phyloP scores from a whole-genome alignment of 2,888 invertebrate species.

The Andrena flavipes region DNA sequence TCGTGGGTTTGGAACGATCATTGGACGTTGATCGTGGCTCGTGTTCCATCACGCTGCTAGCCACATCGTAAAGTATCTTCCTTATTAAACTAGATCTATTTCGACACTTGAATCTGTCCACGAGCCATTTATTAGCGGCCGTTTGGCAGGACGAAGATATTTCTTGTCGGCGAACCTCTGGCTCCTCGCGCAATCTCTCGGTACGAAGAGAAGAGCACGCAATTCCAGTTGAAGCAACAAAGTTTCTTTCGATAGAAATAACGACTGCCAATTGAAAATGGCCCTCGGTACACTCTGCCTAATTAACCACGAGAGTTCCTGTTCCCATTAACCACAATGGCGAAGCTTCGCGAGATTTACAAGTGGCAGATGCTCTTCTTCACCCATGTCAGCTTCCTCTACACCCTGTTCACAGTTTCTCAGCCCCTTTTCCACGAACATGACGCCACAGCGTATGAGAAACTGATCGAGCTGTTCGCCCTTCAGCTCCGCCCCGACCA shows the following conservation, averaged over 20 bases:
- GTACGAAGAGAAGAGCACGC: neutral
- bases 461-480: neutral
- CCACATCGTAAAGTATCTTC: constrained; percentile 5
- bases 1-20: constrained; percentile 2
- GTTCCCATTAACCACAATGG: constrained; percentile 12
- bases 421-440: neutral
- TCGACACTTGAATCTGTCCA: constrained; percentile 33
- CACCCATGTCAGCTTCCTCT: constrained; percentile 39
- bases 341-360: constrained; percentile 75
- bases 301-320: constrained; percentile 53
- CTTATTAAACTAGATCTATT: constrained; percentile 16
- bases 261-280: constrained; percentile 79
- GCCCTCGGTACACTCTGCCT: constrained; percentile 40
- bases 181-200: neutral
- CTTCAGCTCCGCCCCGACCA: neutral
- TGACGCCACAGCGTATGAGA: neutral
- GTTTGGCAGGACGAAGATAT: constrained; percentile 59
- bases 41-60: constrained; percentile 1
- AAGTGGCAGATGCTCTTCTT: constrained; percentile 77
- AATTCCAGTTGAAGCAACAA: neutral
- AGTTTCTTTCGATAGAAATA: constrained; percentile 56
- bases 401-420: neutral
- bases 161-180: neutral
- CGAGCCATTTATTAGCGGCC: constrained; percentile 60
- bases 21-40: neutral